Evolutionary conservation across 2,797 vertebrate genomes (phyloP).

Genomic region (Notamacropus eugenii): DNA sequence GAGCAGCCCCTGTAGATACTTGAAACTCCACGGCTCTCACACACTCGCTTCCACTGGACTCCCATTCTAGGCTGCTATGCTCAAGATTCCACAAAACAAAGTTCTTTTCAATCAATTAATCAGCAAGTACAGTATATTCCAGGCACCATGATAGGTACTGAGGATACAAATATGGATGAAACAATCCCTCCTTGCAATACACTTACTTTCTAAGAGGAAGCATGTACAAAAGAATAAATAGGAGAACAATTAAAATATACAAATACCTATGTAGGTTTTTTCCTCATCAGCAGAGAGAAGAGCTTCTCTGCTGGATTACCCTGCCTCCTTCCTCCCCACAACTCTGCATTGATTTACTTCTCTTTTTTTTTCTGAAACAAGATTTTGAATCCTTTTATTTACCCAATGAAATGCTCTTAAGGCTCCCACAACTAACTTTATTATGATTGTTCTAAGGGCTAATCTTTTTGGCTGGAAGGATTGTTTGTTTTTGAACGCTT

Average conservation of each 20-base stretch:
- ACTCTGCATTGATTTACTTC: background rate
- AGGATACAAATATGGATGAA: background rate
- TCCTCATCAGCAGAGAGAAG: background rate
- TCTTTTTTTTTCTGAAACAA: background rate
- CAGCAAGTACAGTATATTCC: background rate
- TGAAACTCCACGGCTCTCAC: too few species aligned
- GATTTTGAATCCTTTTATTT: background rate
- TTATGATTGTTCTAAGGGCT: background rate
- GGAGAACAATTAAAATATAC: too few species aligned
- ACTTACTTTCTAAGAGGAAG: background rate
- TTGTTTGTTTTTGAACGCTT: background rate
- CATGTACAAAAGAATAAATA: background rate
- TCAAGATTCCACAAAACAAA: background rate
- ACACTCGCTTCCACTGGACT: too few species aligned
- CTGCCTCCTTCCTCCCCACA: background rate
- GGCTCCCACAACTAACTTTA: background rate
- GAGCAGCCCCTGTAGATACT: too few species aligned
- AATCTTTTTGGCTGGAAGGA: background rate
- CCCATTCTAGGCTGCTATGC: too few species aligned
- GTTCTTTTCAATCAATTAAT: background rate
- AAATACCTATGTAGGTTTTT: background rate
- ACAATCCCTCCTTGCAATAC: background rate
- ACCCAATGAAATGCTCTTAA: background rate
- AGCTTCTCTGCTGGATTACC: background rate
- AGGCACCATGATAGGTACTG: background rate